Conservation (phyloP, 2,888 invertebrate genomes). For the Rambutsinella grinnellia region DNA sequence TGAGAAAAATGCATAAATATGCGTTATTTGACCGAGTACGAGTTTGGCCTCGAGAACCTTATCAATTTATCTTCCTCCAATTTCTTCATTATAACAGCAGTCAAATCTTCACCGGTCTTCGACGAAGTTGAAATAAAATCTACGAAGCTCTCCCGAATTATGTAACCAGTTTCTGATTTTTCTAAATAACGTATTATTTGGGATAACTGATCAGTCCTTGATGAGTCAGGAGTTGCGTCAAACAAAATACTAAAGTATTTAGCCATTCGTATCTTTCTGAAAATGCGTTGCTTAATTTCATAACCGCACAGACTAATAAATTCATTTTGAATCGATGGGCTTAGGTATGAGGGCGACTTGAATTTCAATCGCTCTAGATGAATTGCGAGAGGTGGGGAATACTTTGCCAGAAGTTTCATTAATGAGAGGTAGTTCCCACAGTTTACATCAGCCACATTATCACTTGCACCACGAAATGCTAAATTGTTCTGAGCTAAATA, state of each 20-base stretch:
- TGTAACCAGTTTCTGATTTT: background rate
- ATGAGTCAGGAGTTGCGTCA: constrained; percentile 36
- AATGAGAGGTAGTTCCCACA: constrained; percentile 31
- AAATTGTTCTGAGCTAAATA: constrained; percentile 20
- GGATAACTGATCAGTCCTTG: constrained; percentile 28
- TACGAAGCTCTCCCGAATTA: constrained; percentile 30
- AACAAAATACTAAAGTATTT: constrained; percentile 30
- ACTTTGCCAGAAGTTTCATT: constrained; percentile 16
- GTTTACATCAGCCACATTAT: background rate
- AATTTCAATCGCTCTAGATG: background rate
- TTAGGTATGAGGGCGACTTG: constrained; percentile 15
- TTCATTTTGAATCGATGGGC: constrained; percentile 26
- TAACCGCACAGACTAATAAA: constrained; percentile 5
- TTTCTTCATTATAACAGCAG: constrained; percentile 4
- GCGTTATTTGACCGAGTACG: constrained; percentile 28
- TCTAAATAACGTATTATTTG: constrained; percentile 24
- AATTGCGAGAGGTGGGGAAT: background rate
- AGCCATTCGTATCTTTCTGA: background rate
- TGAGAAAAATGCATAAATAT: constrained; percentile 25
- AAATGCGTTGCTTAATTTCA: background rate
- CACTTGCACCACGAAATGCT: constrained; percentile 10
- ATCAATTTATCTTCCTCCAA: background rate
- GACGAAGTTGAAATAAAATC: background rate
- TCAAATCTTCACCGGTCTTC: constrained; percentile 19
- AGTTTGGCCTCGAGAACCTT: constrained; percentile 20